Evolutionary conservation across 1,140 invertebrate genomes (phyloP).

Genomic region (Dermatophagoides farinae): DNA sequence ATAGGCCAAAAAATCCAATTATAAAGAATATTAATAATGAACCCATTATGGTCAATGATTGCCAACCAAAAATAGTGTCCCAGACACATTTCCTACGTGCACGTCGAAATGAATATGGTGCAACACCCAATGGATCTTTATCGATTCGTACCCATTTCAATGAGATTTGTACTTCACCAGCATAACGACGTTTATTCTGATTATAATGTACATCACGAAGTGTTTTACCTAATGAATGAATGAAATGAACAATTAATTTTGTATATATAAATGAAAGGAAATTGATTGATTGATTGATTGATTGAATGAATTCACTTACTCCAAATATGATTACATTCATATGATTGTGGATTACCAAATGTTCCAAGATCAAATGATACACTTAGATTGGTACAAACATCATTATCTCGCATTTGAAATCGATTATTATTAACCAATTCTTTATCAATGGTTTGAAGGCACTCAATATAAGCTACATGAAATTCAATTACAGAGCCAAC

Average conservation of each 20-base stretch:
- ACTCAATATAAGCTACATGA: slow-evolving; percentile 6
- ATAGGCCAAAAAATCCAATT: neutral
- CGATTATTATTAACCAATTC: neutral
- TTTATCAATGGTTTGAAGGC: neutral
- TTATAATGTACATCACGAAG: slow-evolving; percentile 2
- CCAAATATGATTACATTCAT: slow-evolving; percentile 7
- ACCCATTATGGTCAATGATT: neutral
- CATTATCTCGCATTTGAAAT: neutral
- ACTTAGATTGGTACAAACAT: neutral
- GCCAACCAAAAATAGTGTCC: neutral
- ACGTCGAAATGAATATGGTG: neutral
- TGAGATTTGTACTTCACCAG: slow-evolving; percentile 2
- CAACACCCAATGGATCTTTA: neutral
- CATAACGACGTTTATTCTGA: neutral
- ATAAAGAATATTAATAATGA: neutral
- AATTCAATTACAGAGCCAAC: slow-evolving; percentile 6
- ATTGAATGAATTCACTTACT: neutral
- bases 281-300: too few relatives aligned
- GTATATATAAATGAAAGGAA: neutral
- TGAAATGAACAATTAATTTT: neutral
- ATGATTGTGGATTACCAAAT: neutral
- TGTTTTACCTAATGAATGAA: slow-evolving; percentile 1
- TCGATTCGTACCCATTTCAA: slow-evolving; percentile 1
- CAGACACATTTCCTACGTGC: neutral
- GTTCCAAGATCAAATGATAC: slow-evolving; percentile 2